These are phyloP conservation scores for Artibeus lituratus DNA, from an alignment of 2,797 vertebrate genomes.

Conservation along the genomic window DNA sequence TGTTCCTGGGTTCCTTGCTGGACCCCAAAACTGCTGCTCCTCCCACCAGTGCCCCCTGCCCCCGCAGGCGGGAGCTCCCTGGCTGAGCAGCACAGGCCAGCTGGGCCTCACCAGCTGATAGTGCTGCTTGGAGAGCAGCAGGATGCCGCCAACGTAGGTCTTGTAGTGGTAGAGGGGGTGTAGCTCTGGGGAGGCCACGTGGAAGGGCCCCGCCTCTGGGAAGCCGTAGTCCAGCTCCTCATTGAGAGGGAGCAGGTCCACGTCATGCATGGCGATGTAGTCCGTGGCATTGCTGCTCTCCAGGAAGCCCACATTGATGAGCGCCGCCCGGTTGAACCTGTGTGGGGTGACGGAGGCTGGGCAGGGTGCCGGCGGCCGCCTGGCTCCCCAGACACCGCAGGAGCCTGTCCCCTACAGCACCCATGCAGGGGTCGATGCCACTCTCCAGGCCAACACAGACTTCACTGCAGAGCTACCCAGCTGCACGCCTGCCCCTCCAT, in stretches of 20 bases:
- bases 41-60: background rate
- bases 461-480: background rate
- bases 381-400: background rate
- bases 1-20: background rate
- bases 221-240: conserved; percentile 94
- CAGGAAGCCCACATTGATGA: conserved; percentile 95
- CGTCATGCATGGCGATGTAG: conserved; percentile 98
- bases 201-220: conserved; percentile 93
- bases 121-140: conserved; percentile 95
- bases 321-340: conserved; percentile 96
- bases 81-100: background rate
- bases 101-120: conserved; percentile 88
- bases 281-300: conserved; percentile 96
- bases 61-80: background rate
- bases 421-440: background rate
- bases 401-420: background rate
- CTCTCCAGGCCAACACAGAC: background rate
- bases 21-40: background rate
- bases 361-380: background rate
- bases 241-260: conserved; percentile 95
- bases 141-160: conserved; percentile 96
- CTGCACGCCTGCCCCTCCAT: background rate
- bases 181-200: conserved; percentile 95
- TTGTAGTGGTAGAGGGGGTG: conserved; percentile 98
- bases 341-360: background rate